Evolutionary conservation across 1,140 invertebrate genomes (phyloP), one percentile per base, ranked within the genome.

Genomic region (Chymomyza costata): DNA sequence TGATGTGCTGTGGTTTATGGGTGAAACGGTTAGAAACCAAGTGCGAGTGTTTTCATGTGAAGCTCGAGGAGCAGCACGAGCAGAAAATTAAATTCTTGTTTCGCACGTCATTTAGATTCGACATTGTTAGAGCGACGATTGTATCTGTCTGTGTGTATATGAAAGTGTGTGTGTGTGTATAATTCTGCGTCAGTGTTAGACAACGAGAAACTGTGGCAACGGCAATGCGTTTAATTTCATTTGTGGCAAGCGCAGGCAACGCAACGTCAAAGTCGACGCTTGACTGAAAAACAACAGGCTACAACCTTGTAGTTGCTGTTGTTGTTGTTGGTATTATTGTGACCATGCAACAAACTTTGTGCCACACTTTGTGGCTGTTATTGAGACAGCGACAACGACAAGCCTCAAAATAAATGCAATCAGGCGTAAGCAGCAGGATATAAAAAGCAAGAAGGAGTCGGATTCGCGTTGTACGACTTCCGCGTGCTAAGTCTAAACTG

Each of bases 61-160:
- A 50, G 28, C 25, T 45, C 32, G n/a, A 34, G 2, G 53, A 40
- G 45, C n/a, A n/a, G n/a, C 49, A 52, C 62, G 51, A 61, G 64
- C 53, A 56, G 81, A 83, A 83, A 81, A 81, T 81, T 67, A 84
- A 84, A 82, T 84, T 83, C 82, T 80, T 76, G 60, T 82, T 83
- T 83, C 65, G 74, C 74, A 70, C 81, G 68, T 80, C 71, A 82
- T 80, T 84, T 82, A 73, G 73, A 83, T 83, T 67, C 73, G 52
- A 63, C 71, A 73, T 34, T 73, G 73, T 58, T 68, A 61, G 50
- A 41, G 43, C 45, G 15, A 46, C 14, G 28, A 35, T 0, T 18
- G 2, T 18, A 18, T 34, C 39, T 43, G 17, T 47, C 21, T 57
- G 28, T 32, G 16, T 34, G 38, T 61, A 34, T 44, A 14, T 39